A percentile compares a stretch with the other conserved stretches of the same genome.
Conservation (phyloP, 2,113 vertebrate species). For the Emberiza fucata region DNA sequence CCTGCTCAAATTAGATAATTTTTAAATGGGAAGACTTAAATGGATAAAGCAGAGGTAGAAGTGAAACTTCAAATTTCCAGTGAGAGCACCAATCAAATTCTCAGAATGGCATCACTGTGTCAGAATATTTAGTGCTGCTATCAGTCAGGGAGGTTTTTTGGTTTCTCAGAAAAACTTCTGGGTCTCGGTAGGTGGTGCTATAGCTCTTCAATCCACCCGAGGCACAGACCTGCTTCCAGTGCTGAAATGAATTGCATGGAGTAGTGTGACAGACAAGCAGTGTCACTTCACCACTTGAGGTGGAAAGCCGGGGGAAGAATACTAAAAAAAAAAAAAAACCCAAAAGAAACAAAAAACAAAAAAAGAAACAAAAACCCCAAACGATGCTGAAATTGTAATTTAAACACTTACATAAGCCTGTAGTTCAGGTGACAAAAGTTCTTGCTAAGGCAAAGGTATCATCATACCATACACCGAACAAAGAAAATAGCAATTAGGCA, state of each 20-base stretch:
- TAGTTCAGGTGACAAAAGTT: neutral
- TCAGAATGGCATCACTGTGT: neutral
- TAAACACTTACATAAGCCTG: neutral
- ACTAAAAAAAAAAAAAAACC: no score
- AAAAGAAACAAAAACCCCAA: no score
- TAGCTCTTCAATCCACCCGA: neutral
- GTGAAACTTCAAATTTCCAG: neutral
- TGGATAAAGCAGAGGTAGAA: neutral
- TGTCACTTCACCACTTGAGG: neutral
- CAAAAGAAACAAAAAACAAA: no score
- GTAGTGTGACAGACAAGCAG: neutral
- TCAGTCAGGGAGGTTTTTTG: neutral
- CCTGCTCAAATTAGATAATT: neutral
- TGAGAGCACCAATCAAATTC: neutral
- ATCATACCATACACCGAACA: neutral
- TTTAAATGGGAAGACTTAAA: neutral
- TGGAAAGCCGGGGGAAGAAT: rapidly evolving
- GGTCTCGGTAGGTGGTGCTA: constrained; percentile 21
- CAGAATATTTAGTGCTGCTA: neutral
- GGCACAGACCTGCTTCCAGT: neutral
- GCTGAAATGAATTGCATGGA: neutral
- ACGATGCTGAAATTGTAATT: neutral
- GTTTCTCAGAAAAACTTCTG: neutral
- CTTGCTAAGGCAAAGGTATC: neutral
- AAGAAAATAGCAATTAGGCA: neutral